phyloP scores from a whole-genome alignment of 2,888 invertebrate genomes.

The Leucoma salicis region DNA sequence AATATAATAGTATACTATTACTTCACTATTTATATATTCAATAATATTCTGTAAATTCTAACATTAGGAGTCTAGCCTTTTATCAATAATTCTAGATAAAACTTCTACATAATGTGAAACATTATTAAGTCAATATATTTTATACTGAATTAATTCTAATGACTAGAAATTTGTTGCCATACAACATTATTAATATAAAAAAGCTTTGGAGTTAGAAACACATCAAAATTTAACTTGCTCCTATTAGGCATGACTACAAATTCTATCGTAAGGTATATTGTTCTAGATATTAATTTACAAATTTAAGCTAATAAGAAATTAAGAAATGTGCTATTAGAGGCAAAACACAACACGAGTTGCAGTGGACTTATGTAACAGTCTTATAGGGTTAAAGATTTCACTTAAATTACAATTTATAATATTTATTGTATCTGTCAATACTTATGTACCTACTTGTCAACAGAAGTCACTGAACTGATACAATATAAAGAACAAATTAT shows the following conservation, averaged over 20 bases:
- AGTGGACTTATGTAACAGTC: constrained; percentile 68
- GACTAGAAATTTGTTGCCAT: too few species aligned
- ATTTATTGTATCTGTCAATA: constrained; percentile 51
- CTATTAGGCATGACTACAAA: not conserved
- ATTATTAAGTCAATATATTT: too few species aligned
- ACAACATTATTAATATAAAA: not conserved
- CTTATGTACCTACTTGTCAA: constrained; percentile 25
- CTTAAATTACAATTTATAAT: constrained; percentile 38
- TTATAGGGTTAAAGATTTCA: constrained; percentile 55
- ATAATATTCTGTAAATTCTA: too few species aligned
- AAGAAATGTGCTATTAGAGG: constrained; percentile 29
- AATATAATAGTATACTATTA: too few species aligned
- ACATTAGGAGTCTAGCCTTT: too few species aligned
- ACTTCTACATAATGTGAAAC: too few species aligned
- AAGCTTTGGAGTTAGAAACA: not conserved
- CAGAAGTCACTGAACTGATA: constrained; percentile 18
- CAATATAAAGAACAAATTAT: too few species aligned
- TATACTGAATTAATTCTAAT: too few species aligned
- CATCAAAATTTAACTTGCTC: not conserved
- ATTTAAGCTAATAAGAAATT: constrained; percentile 30
- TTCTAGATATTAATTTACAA: too few species aligned
- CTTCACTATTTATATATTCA: too few species aligned
- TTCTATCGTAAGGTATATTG: too few species aligned
- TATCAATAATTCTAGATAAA: too few species aligned
- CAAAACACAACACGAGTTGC: constrained; percentile 51